These are phyloP conservation scores for Eurosta solidaginis DNA, from an alignment of 1,140 invertebrate genomes.

Conservation along the genomic window DNA sequence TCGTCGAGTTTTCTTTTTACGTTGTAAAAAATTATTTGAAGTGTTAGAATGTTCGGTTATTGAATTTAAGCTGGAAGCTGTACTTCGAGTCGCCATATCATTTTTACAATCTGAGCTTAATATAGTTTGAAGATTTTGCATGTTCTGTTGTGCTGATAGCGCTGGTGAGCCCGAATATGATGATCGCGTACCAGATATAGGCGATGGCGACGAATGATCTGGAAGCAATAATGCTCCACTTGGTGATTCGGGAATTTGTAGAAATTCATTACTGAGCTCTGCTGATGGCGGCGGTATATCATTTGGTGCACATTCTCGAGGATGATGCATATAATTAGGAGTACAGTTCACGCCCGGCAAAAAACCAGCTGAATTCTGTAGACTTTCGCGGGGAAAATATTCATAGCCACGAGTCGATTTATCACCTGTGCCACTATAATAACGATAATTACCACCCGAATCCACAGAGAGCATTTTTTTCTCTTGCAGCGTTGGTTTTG, in stretches of 20 bases:
- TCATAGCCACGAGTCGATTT: slow-evolving; percentile 78
- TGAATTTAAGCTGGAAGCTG: neutral
- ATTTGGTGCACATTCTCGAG: slow-evolving; percentile 63
- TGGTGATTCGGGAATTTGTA: slow-evolving; percentile 59
- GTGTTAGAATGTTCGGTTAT: neutral
- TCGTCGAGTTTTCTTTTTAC: slow-evolving; percentile 72
- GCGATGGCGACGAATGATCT: neutral
- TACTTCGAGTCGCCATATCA: neutral
- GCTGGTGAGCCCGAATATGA: neutral
- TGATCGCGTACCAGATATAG: neutral
- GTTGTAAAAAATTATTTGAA: slow-evolving; percentile 32
- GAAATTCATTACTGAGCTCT: slow-evolving; percentile 58
- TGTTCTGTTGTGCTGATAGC: slow-evolving; percentile 18
- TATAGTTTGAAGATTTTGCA: slow-evolving; percentile 1
- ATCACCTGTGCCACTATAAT: slow-evolving; percentile 78
- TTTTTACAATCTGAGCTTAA: neutral
- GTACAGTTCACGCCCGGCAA: slow-evolving; percentile 54
- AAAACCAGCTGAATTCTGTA: slow-evolving; percentile 63
- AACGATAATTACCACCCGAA: slow-evolving; percentile 82
- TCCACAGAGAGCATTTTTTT: slow-evolving; percentile 90
- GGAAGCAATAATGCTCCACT: slow-evolving; percentile 44
- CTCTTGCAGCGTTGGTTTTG: slow-evolving; percentile 83
- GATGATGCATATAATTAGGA: too few relatives aligned
- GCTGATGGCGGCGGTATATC: slow-evolving; percentile 57
- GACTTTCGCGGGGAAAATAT: slow-evolving; percentile 72